Conservation (phyloP, 2,888 invertebrate species). For the Diloba caeruleocephala region DNA sequence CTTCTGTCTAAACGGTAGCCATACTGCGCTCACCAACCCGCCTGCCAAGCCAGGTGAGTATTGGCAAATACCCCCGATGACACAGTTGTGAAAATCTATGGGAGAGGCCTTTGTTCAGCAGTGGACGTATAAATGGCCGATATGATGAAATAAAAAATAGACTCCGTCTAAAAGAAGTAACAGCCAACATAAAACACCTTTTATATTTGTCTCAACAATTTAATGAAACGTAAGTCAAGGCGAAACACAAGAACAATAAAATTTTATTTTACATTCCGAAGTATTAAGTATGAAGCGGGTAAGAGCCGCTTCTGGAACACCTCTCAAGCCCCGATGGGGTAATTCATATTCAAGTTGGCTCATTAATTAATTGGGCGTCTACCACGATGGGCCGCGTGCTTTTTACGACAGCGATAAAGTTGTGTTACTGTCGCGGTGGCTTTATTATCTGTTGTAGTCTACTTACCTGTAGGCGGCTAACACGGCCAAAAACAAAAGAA, state of each 20-base stretch:
- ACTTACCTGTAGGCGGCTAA: conserved; percentile 52
- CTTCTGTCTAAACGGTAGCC: too few relatives aligned
- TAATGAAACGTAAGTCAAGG: conserved; percentile 50
- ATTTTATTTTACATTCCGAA: conserved; percentile 67
- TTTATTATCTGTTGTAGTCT: conserved; percentile 64
- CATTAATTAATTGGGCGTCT: conserved; percentile 85
- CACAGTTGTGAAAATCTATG: too few relatives aligned
- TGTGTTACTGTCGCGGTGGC: conserved; percentile 71
- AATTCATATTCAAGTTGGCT: conserved; percentile 81
- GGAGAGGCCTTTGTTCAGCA: too few relatives aligned
- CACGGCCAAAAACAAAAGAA: conserved; percentile 5
- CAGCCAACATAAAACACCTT: conserved; percentile 30
- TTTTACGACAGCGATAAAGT: conserved; percentile 81
- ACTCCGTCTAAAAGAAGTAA: not conserved
- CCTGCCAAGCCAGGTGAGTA: too few relatives aligned
- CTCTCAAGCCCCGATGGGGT: conserved; percentile 71
- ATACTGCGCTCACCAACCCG: too few relatives aligned
- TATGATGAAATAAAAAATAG: too few relatives aligned
- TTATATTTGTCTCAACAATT: conserved; percentile 38
- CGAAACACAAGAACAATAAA: conserved; percentile 65
- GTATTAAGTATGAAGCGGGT: conserved; percentile 65
- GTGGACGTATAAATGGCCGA: too few relatives aligned
- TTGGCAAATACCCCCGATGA: too few relatives aligned
- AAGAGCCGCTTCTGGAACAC: conserved; percentile 69
- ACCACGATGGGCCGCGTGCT: conserved; percentile 75